Evolutionary conservation across 2,797 vertebrate genomes (phyloP).

Genomic region (Amblyopsis hoosieri): DNA sequence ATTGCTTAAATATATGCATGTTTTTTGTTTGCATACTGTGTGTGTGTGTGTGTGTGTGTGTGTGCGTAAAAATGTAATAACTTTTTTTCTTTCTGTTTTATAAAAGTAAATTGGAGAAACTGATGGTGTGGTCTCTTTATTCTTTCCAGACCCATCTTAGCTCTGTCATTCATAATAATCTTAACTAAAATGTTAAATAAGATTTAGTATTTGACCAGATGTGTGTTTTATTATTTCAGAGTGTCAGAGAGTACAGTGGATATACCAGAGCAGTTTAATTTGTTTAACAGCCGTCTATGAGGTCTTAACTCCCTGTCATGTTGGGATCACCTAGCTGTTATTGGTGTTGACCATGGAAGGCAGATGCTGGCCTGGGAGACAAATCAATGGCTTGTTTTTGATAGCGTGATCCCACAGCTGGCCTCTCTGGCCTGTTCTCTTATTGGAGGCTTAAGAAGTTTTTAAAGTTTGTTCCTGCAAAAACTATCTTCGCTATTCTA

Average conservation of each 20-base stretch:
- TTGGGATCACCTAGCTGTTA: constrained; percentile 22
- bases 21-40: too few relatives aligned
- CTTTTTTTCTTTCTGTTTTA: too few relatives aligned
- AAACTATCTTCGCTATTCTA: constrained; percentile 11
- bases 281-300: background rate
- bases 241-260: background rate
- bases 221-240: too few relatives aligned
- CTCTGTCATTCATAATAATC: too few relatives aligned
- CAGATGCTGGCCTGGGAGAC: constrained; percentile 27
- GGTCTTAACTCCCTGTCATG: constrained; percentile 3
- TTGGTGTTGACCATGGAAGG: constrained; percentile 28
- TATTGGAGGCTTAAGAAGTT: constrained; percentile 45
- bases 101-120: too few relatives aligned
- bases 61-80: too few relatives aligned
- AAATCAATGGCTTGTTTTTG: constrained; percentile 44
- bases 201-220: too few relatives aligned
- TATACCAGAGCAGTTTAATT: background rate
- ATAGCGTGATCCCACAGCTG: constrained; percentile 14
- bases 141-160: too few relatives aligned
- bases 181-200: too few relatives aligned
- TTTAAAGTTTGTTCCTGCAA: constrained; percentile 10
- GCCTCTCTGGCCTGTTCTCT: constrained; percentile 29
- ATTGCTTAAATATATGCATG: too few relatives aligned
- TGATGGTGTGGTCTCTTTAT: too few relatives aligned
- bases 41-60: too few relatives aligned